Base-by-base conservation (phyloP, 1,140 invertebrate species). In the Lerema accius region DNA sequence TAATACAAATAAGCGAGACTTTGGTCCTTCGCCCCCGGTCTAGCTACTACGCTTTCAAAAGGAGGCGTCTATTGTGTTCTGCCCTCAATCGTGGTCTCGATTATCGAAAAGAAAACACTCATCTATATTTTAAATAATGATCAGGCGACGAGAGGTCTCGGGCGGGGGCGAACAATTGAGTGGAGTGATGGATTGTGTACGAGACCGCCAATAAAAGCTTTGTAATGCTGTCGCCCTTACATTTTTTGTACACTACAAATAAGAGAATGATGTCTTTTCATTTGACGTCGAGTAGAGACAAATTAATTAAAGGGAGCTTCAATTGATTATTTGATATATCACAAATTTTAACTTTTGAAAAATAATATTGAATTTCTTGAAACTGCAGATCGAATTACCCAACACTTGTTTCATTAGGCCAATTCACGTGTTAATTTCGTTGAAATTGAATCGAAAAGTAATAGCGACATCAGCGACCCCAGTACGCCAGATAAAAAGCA, bases 41-140 rank as follows among this genome's bases (percentile, higher is more conserved):
- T 51, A 73, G 72, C 76, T 67, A 74, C 73, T 63, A 84, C 78
- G 75, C 73, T 81, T 80, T 87, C 69, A 83, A 82, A 83, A 73
- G 69, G 70, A 78, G 76, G 69, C 59, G 63, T 80, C 23, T 68
- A 88, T 90, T 90, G 87, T 90, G 67, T 76, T 67, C 69, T 65
- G 80, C 87, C 87, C 87, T 84, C 85, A 82, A 90, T 86, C 86
- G 77, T 67, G 71, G 79, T 80, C 87, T 84, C 85, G 87, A 90
- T 90, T 89, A 90, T 90, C 84, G 85, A 73, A 88, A 90, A 88
- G 87, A 90, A 90, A 90, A 90, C 85, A 90, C 87, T 84, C 84
- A 86, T 90, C 80, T 87, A 88, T 90, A 87, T 90, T 90, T 89
- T 87, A 88, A 89, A 89, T 86, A 89, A 89, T 86, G 86, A 89